Conservation (phyloP, 2,888 invertebrate genomes). For the Drosophila atripex region DNA sequence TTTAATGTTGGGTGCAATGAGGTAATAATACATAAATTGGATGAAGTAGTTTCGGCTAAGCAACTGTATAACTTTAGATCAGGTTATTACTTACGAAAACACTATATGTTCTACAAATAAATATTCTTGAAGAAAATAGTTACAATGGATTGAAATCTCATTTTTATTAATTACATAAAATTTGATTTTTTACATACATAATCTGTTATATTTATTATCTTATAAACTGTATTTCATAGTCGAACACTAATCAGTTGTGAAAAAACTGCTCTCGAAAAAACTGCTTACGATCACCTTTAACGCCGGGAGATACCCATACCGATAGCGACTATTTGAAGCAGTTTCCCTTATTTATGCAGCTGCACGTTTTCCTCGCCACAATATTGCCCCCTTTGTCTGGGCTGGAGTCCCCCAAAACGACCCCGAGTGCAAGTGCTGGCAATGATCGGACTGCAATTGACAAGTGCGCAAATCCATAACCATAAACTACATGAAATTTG, state of each 20-base stretch:
- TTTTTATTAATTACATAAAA: too few relatives aligned
- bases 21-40: neutral
- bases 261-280: slow-evolving; percentile 2
- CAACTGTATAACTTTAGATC: neutral
- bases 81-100: neutral
- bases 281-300: slow-evolving; percentile 30
- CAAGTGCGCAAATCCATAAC: slow-evolving; percentile 71
- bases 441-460: slow-evolving; percentile 67
- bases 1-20: neutral
- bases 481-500: slow-evolving; percentile 65
- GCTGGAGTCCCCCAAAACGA: slow-evolving; percentile 37
- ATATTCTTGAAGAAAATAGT: too few relatives aligned
- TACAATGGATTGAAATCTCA: too few relatives aligned
- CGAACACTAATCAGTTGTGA: neutral
- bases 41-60: neutral
- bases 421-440: slow-evolving; percentile 31
- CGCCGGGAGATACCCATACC: slow-evolving; percentile 34
- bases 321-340: slow-evolving; percentile 24
- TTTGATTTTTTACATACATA: too few relatives aligned
- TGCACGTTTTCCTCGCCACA: slow-evolving; percentile 58
- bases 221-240: slow-evolving; percentile 3
- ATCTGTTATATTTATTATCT: neutral
- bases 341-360: slow-evolving; percentile 71
- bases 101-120: neutral
- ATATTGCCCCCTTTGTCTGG: slow-evolving; percentile 56